Conservation (phyloP, 2,113 vertebrate species). For the Haemorhous mexicanus region DNA sequence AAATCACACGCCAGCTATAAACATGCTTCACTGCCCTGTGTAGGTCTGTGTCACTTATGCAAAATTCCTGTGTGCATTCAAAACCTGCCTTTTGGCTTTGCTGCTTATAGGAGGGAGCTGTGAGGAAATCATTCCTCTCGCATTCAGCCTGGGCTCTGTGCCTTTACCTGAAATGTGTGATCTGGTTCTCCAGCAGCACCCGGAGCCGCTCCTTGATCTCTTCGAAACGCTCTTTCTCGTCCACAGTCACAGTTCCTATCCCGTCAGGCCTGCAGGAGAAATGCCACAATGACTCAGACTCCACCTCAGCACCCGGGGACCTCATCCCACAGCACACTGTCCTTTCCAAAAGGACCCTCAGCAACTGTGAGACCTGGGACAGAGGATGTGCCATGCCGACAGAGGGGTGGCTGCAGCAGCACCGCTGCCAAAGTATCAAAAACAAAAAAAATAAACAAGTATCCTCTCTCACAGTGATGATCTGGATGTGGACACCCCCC, state of each 20-base stretch:
- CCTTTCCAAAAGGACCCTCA: not conserved
- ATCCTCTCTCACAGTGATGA: not conserved
- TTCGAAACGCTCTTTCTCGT: conserved; percentile 95
- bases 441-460: not conserved
- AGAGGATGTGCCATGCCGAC: not conserved
- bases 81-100: conserved; percentile 31
- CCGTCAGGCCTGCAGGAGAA: conserved; percentile 89
- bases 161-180: conserved; percentile 96
- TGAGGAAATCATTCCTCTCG: not conserved
- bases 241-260: conserved; percentile 94
- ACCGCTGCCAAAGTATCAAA: rapidly evolving
- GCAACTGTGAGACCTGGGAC: not conserved
- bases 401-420: not conserved
- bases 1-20: not conserved
- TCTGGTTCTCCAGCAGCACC: conserved; percentile 96
- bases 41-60: conserved; percentile 23
- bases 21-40: not conserved
- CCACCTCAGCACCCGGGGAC: conserved; percentile 13
- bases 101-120: conserved; percentile 8
- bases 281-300: conserved; percentile 49
- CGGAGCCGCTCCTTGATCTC: conserved; percentile 97
- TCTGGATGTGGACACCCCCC: rapidly evolving
- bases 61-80: not conserved
- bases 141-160: not conserved
- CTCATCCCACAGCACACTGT: conserved; percentile 3